These are phyloP conservation scores for Diplodus sargus DNA, from an alignment of 2,797 vertebrate species.

Conservation along the genomic window DNA sequence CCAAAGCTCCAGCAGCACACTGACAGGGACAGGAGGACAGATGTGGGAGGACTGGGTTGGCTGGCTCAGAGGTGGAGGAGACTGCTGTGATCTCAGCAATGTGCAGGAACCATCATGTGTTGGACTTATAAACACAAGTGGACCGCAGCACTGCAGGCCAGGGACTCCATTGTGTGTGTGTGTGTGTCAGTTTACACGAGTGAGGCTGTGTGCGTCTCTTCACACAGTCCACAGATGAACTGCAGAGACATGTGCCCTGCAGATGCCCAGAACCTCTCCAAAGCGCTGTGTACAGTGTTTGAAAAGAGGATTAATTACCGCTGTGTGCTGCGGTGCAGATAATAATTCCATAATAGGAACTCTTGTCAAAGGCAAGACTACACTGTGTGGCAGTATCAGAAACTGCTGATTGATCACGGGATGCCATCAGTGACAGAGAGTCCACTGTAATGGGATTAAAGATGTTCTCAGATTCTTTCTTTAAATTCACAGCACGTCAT, in stretches of 20 bases:
- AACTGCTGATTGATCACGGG: background rate
- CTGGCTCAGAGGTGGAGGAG: conserved; percentile 35
- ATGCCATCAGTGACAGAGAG: background rate
- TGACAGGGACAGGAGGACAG: conserved; percentile 38
- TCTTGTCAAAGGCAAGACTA: background rate
- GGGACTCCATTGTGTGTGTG: conserved; percentile 18
- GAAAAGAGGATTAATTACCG: conserved; percentile 14
- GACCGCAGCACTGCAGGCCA: conserved; percentile 26
- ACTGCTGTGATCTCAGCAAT: conserved; percentile 51
- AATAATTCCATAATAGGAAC: background rate
- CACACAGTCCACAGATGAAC: conserved; percentile 15
- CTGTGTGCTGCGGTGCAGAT: background rate
- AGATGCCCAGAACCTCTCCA: conserved; percentile 53
- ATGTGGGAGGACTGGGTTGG: conserved; percentile 48
- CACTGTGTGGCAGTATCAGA: background rate
- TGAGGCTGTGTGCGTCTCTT: background rate
- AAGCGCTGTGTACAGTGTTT: conserved; percentile 6
- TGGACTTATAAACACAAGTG: conserved; percentile 71
- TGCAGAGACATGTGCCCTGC: conserved; percentile 48
- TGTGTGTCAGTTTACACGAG: conserved; percentile 10
- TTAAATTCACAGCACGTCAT: background rate
- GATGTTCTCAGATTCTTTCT: background rate
- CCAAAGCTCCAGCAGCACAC: conserved; percentile 9
- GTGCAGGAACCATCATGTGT: conserved; percentile 35
- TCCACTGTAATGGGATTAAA: background rate